Evolutionary conservation across 2,888 invertebrate genomes (phyloP), one percentile per base, ranked within the genome.

Genomic region (Tenodera sinensis): DNA sequence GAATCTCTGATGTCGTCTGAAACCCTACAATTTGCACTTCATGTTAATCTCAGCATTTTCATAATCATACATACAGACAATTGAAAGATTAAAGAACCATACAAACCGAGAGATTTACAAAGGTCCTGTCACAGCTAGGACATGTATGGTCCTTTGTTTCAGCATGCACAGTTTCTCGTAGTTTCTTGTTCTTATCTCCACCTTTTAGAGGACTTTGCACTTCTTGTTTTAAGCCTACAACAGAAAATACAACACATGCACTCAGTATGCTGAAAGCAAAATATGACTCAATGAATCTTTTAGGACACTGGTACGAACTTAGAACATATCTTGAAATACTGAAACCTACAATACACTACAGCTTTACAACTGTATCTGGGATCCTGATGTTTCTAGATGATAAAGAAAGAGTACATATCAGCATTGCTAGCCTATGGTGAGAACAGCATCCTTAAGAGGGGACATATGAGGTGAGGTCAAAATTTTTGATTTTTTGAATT

Each of bases 1-100:
- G 9, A 93, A 92, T 27, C 93, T 93, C 28, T 93, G 92, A 89
- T 93, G 93, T 82, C 93, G 91, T 91, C 93, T 93, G 81, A 93
- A 92, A 83, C 93, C 93, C 93, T 94, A 90, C 47, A 92, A 89
- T 28, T 54, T 86, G 8, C 14, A 47, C 20, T 90, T 34, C 7
- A 14, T 8, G 14, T 71, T 71, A 20, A 20, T 3, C 20, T 71
- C 9, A 42, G 42, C 42, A 42, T 6, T 71, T 47, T 34, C 54
- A 88, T 54, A 4, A 54, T 30, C 34, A 88, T 82, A 28, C 12
- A 9, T 1, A 12, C 42, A 87, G 9, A 28, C 4, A 27, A 12
- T 83, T 42, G 12, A 1, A 42, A 42, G 42, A 2, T 42, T 42
- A 42, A 42, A 42, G 9, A 42, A 42, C 42, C 42, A 42, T 42